phyloP scores from a whole-genome alignment of 2,888 invertebrate species.

The Idaea biselata region DNA sequence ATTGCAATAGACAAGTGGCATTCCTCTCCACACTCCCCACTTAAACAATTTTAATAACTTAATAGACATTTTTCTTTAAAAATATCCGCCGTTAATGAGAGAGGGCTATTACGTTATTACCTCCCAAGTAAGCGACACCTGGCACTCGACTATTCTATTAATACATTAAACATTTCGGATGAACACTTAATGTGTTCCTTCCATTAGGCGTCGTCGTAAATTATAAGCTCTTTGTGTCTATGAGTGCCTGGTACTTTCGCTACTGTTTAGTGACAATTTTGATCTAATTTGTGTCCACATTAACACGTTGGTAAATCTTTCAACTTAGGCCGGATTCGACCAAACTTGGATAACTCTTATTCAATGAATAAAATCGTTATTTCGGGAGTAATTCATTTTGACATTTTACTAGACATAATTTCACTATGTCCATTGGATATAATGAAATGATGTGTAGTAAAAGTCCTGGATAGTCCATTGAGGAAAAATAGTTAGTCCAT shows the following conservation, averaged over 20 bases:
- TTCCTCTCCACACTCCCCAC: conserved; percentile 22
- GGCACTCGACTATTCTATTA: conserved; percentile 69
- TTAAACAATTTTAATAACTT: conserved; percentile 26
- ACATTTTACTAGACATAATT: too few relatives aligned
- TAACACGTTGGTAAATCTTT: conserved; percentile 6
- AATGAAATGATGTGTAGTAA: conserved; percentile 36
- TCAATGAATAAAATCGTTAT: too few relatives aligned
- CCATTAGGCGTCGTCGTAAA: conserved; percentile 74
- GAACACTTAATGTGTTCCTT: conserved; percentile 70
- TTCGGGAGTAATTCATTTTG: too few relatives aligned
- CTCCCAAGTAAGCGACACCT: conserved; percentile 58
- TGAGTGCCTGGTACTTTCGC: conserved; percentile 56
- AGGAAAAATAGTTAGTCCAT: too few relatives aligned
- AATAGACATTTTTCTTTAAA: conserved; percentile 39
- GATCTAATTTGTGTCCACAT: conserved; percentile 25
- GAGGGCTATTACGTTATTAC: conserved; percentile 63
- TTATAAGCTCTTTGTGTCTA: conserved; percentile 63
- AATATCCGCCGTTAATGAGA: conserved; percentile 53
- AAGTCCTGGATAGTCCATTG: too few relatives aligned
- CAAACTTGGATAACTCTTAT: too few relatives aligned
- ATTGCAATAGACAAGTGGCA: conserved; percentile 13
- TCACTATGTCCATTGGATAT: too few relatives aligned
- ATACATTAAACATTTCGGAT: conserved; percentile 69
- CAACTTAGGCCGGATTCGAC: too few relatives aligned
- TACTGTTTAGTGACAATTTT: conserved; percentile 34